Evolutionary conservation across 2,797 vertebrate species (phyloP).

Genomic region (Falco concolor): DNA sequence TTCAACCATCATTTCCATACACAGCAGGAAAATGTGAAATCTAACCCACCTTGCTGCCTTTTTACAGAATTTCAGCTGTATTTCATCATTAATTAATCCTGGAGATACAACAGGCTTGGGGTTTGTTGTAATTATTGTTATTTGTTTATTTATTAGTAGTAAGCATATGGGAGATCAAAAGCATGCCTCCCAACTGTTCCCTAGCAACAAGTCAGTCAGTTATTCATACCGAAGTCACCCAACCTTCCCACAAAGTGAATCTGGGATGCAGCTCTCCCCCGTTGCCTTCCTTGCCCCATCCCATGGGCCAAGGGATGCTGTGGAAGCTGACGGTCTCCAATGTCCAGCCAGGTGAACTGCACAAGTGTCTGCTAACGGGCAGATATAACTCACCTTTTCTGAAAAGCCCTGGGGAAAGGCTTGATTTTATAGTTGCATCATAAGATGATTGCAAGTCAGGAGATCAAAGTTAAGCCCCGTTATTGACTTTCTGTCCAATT

Average conservation of each 20-base stretch:
- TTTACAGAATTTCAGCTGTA: slow-evolving; percentile 64
- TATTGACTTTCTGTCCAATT: slow-evolving; percentile 42
- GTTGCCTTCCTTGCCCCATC: not conserved
- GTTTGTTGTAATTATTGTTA: slow-evolving; percentile 77
- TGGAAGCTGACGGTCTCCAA: accelerated
- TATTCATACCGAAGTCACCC: not conserved
- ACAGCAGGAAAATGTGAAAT: not conserved
- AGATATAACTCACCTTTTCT: not conserved
- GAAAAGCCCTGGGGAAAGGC: not conserved
- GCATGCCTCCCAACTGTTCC: slow-evolving; percentile 65
- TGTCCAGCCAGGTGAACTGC: not conserved
- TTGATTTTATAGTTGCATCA: slow-evolving; percentile 5
- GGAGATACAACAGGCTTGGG: slow-evolving; percentile 73
- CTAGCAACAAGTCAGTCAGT: slow-evolving; percentile 69
- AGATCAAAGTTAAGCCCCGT: slow-evolving; percentile 35
- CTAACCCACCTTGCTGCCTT: not conserved
- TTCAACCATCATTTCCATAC: slow-evolving; percentile 20
- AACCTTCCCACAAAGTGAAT: not conserved
- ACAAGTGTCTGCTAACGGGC: not conserved
- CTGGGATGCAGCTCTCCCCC: accelerated
- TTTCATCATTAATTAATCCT: slow-evolving; percentile 77
- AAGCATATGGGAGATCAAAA: slow-evolving; percentile 69
- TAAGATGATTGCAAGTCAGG: not conserved
- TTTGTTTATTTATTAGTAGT: slow-evolving; percentile 77
- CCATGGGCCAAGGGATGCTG: not conserved